phyloP scores from a whole-genome alignment of 2,113 vertebrate genomes.

The Myotis davidii region DNA sequence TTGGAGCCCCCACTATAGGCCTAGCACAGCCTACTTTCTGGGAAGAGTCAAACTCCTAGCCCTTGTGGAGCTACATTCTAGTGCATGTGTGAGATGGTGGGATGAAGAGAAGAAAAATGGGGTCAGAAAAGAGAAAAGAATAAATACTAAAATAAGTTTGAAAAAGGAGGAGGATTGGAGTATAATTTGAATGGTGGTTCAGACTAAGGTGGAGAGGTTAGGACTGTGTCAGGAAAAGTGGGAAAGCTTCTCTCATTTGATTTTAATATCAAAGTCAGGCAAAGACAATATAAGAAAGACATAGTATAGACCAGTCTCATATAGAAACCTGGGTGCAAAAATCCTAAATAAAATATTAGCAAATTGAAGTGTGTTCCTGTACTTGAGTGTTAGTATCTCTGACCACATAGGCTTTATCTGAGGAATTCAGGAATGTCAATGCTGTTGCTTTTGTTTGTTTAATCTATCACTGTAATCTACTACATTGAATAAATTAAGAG shows the following conservation, averaged over 20 bases:
- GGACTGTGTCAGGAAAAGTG: background rate
- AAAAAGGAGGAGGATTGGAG: background rate
- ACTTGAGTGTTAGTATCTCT: background rate
- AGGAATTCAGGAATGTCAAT: background rate
- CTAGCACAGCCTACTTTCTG: background rate
- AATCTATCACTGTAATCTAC: background rate
- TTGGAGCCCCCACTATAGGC: background rate
- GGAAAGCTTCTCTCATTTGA: background rate
- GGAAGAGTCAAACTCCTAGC: background rate
- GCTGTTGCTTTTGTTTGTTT: background rate
- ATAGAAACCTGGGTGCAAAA: background rate
- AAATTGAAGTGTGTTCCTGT: background rate
- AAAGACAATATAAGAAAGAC: background rate
- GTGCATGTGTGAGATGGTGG: background rate
- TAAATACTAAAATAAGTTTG: background rate
- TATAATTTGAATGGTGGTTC: background rate
- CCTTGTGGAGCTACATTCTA: background rate
- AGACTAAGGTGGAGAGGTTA: background rate
- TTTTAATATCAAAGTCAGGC: slow-evolving; percentile 22
- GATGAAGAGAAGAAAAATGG: background rate
- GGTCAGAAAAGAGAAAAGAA: background rate
- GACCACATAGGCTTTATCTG: background rate
- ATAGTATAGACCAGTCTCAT: background rate
- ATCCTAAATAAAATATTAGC: slow-evolving; percentile 14
- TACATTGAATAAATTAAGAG: background rate